phyloP scores from a whole-genome alignment of 2,113 vertebrate genomes.

The Daboia siamensis region DNA sequence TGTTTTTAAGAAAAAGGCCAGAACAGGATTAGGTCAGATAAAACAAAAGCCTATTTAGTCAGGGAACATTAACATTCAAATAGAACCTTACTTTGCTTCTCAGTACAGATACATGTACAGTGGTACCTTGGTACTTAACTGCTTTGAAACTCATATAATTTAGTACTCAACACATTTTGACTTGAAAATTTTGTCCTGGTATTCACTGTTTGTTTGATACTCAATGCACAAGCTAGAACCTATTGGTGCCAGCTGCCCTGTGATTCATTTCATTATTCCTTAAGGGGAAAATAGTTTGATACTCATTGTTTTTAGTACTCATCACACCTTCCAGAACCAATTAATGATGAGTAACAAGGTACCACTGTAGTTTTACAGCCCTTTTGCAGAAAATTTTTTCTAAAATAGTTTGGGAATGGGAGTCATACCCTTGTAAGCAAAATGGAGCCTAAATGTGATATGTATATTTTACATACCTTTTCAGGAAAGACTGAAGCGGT shows the following conservation, averaged over 20 bases:
- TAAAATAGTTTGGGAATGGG: neutral
- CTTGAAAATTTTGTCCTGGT: neutral
- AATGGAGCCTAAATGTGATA: neutral
- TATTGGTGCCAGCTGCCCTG: neutral
- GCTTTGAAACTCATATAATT: neutral
- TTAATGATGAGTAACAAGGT: neutral
- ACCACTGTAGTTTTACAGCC: neutral
- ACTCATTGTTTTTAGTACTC: neutral
- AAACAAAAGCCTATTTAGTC: neutral
- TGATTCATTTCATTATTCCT: neutral
- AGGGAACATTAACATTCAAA: no score
- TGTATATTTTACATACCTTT: slow-evolving; percentile 25
- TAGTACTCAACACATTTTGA: neutral
- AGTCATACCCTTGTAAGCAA: neutral
- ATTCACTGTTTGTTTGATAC: neutral
- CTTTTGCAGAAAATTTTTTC: neutral
- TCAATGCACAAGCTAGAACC: neutral
- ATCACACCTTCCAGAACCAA: neutral
- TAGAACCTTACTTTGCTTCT: neutral
- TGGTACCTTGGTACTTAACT: neutral
- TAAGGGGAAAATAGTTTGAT: neutral
- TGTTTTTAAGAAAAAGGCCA: neutral
- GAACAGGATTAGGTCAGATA: neutral
- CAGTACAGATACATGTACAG: neutral
- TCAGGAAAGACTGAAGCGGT: slow-evolving; percentile 78